Conservation (phyloP, 2,797 vertebrate genomes). For the Calcarius lapponicus region DNA sequence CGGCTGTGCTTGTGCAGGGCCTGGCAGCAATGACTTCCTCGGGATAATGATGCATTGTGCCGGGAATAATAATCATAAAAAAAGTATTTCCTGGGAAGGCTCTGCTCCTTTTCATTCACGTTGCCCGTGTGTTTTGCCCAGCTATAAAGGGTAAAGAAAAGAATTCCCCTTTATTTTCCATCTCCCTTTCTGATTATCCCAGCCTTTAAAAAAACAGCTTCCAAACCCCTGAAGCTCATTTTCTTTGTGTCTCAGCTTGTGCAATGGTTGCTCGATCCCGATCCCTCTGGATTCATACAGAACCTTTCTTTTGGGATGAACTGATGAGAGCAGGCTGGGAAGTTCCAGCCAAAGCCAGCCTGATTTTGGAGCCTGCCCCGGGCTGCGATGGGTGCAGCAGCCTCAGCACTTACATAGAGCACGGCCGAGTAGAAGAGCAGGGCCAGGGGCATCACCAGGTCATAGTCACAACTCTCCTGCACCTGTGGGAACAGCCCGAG, state of each 20-base stretch:
- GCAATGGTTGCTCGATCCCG: background rate
- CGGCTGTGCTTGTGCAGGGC: background rate
- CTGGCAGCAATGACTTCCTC: constrained; percentile 49
- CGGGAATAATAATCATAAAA: constrained; percentile 40
- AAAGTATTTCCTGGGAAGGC: constrained; percentile 31
- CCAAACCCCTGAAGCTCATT: background rate
- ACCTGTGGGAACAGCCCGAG: constrained; percentile 75
- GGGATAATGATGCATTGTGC: constrained; percentile 54
- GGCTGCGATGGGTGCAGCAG: background rate
- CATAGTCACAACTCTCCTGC: constrained; percentile 89
- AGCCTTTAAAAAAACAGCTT: background rate
- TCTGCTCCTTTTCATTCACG: background rate
- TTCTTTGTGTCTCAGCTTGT: background rate
- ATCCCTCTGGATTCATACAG: background rate
- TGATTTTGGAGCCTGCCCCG: rapidly evolving
- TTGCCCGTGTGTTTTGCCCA: background rate
- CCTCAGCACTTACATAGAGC: constrained; percentile 82
- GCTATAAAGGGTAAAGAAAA: background rate
- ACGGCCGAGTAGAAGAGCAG: constrained; percentile 92
- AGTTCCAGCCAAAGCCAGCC: background rate
- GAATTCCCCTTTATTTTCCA: background rate
- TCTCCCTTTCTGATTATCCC: background rate
- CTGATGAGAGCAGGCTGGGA: background rate
- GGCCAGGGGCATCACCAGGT: constrained; percentile 88
- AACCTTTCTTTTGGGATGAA: background rate